A percentile compares a stretch with the other conserved stretches of the same genome.
phyloP scores from a whole-genome alignment of 1,140 invertebrate species.

The Heliconius hermathena region DNA sequence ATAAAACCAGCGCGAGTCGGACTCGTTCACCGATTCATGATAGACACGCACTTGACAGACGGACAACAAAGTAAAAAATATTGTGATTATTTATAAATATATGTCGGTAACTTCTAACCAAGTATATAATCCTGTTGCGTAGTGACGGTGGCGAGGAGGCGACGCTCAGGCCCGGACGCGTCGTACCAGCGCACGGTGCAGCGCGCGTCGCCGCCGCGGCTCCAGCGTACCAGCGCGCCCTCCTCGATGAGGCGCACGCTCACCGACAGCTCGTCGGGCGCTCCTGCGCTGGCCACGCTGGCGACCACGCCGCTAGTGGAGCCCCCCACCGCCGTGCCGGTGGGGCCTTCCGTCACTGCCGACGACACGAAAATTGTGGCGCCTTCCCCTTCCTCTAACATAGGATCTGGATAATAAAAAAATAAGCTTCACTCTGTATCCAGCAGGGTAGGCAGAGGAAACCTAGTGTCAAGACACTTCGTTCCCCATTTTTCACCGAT shows the following conservation, averaged over 20 bases:
- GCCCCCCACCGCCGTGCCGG: background rate
- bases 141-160: slow-evolving; percentile 53
- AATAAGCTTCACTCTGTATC: too few species aligned
- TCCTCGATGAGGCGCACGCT: slow-evolving; percentile 54
- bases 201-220: slow-evolving; percentile 40
- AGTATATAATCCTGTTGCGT: slow-evolving; percentile 61
- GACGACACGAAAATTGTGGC: slow-evolving; percentile 25
- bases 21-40: too few species aligned
- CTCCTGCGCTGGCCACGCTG: slow-evolving; percentile 22
- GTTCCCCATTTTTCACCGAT: too few species aligned
- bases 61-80: too few species aligned
- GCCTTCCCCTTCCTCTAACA: slow-evolving; percentile 28
- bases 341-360: slow-evolving; percentile 23
- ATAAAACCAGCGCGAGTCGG: too few species aligned
- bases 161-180: slow-evolving; percentile 46
- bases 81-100: too few species aligned
- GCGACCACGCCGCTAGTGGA: background rate
- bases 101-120: slow-evolving; percentile 34
- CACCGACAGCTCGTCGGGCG: slow-evolving; percentile 48
- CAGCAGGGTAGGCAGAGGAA: too few species aligned
- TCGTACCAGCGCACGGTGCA: slow-evolving; percentile 64
- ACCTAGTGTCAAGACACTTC: too few species aligned
- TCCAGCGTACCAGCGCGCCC: slow-evolving; percentile 46
- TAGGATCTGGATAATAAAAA: slow-evolving; percentile 33
- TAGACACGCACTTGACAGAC: too few species aligned